A percentile compares a stretch with the other conserved stretches of the same genome.
phyloP scores from a whole-genome alignment of 2,113 vertebrate genomes.

The Microcebus lehilahytsara region DNA sequence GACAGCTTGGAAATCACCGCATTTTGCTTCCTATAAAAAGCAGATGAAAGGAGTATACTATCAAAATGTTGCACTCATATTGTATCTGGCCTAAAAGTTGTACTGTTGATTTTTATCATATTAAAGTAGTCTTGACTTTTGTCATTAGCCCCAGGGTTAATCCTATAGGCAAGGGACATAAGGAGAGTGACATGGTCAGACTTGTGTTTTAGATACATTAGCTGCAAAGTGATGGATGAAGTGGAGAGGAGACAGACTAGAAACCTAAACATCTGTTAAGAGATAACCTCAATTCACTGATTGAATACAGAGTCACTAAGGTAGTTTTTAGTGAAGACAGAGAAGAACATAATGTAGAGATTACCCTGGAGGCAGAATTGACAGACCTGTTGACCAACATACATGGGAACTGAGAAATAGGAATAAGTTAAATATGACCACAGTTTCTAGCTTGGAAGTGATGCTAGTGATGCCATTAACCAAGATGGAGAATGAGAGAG shows the following conservation, averaged over 20 bases:
- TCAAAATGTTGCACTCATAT: background rate
- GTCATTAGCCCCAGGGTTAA: background rate
- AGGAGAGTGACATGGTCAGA: background rate
- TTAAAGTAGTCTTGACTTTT: background rate
- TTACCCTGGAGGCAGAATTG: background rate
- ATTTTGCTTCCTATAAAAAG: slow-evolving; percentile 87
- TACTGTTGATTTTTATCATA: background rate
- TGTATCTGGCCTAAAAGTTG: background rate
- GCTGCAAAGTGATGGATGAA: background rate
- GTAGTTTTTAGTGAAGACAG: background rate
- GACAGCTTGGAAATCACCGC: slow-evolving; percentile 90
- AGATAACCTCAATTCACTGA: background rate
- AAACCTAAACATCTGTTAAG: background rate
- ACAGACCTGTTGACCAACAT: background rate
- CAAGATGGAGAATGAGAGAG: background rate
- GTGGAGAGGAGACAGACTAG: background rate
- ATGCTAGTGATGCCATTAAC: background rate
- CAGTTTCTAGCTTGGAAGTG: background rate
- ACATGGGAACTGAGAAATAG: background rate
- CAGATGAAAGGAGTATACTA: background rate
- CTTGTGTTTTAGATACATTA: background rate
- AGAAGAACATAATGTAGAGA: background rate
- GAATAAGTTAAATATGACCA: background rate
- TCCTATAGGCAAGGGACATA: background rate
- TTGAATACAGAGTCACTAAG: background rate